Base-by-base conservation (phyloP, 2,797 vertebrate species). In the Microctenopoma stevenorrisi region DNA sequence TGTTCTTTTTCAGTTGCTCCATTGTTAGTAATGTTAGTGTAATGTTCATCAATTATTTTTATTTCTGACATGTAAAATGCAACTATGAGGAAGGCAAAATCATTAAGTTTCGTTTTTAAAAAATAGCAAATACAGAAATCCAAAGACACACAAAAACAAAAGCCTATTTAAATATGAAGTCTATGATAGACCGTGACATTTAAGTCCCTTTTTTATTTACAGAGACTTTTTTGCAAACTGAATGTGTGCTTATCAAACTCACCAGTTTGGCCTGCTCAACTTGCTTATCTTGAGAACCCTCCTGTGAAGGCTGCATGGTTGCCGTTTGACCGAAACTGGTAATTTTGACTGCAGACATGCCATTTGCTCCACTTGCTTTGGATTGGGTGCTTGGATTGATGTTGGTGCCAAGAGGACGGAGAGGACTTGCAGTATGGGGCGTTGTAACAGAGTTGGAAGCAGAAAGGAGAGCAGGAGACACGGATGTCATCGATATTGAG, bases 251-350 rank as follows among this genome's bases (percentile, higher is more conserved):
- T n/a, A 13, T 5, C 10, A 3, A 74, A 77, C 94, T 92, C 76
- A 98, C 96, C 94, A 95, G 90, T 87, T 96, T 96, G 60, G 95
- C 95, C 90, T 96, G 96, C 82, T 97, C 96, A 3, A 94, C 93
- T 80, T 95, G 92, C 65, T 96, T 97, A 83, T 97, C 97, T 87
- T 96, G 96, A 71, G 94, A 91, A 66, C 88, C 90, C 54, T 97
- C 96, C 85, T 95, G 95, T 0, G 93, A 83, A 57, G 91, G 56
- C 54, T 90, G 95, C 46, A 91, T 68, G 26, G 78, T 53, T 0
- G 83, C 57, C 68, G 81, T 93, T 86, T 96, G 96, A 74, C 88
- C 86, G 62, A 94, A 86, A 28, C 86, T 88, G 47, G 94, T 92
- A 12, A 92, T 80, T 91, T 96, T 96, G 51, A 95, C 93, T 0